Base-by-base conservation (phyloP, 1,140 invertebrate species). In the Drosophila neocordata region DNA sequence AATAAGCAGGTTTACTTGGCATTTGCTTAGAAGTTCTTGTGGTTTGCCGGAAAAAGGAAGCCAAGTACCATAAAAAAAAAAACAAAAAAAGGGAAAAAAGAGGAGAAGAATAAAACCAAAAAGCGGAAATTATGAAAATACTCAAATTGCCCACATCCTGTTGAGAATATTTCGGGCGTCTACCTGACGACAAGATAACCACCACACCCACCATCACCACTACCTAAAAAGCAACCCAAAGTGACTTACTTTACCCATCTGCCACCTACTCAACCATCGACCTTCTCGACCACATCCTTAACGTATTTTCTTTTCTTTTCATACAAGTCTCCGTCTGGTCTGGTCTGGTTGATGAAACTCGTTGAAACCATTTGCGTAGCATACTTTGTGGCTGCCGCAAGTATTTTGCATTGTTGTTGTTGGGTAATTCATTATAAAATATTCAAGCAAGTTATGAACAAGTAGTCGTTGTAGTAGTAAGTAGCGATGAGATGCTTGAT, bases 101-200 rank as follows among this genome's bases (percentile, higher is more conserved):
- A 53, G 62, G 8, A 2, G 15, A 48, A 48, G 20, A 48, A 48
- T 15, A 20, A 48, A 48, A 48, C 41, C 41, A 58, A 41, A 20
- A 59, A 31, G 65, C 83, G 83, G 83, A 88, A 88, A 88, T 88
- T 88, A 88, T 88, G 76, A 88, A 88, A 83, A 89, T 82, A 62
- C 84, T 56, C 58, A 88, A 88, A 88, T 88, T 83, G 73, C 84
- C 83, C 79, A 79, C 69, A 88, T 88, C 84, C 83, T 78, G 69
- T 44, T 65, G 35, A 59, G 52, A 22, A 73, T 67, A 31, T 65
- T 58, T 65, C 52, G 56, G 37, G 51, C 37, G 48, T 31, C 51
- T 48, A 11, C 22, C 53, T 56, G 53, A 13, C 53, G 24, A 34
- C 53, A 56, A 58, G 68, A n/a, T 51, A 18, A 27, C 31, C 38